Base-by-base conservation (phyloP, 2,113 vertebrate species). In the Lampris incognitus region DNA sequence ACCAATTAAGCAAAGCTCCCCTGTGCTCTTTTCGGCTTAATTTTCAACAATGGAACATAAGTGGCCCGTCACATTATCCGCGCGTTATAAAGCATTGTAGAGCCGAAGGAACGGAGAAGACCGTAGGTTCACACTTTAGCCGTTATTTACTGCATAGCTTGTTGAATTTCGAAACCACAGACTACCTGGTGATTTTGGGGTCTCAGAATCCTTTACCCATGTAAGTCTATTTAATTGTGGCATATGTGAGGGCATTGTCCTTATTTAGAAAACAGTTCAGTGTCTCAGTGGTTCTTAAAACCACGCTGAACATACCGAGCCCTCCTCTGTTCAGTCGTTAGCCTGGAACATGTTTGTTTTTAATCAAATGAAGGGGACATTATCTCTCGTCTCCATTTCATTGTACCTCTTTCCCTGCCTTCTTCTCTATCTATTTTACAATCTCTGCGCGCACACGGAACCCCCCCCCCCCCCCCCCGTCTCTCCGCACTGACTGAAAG, bases 1-100 rank as follows among this genome's bases (percentile, higher is more conserved):
- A 81, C 56, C 61, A 78, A 79, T 81, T 73, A 83, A 44, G 54
- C 74, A 37, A 40, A 44, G 48, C 9, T 52, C 62, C 58, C 49
- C 74, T 57, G 24, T 40, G 37, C 9, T 40, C 13, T 52, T 68
- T 74, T 6, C 11, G 6, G 54, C n/a, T 69, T 48, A 46, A 7
- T 66, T 50, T 51, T 7, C 1, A 48, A 4, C 4, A 36, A 38
- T 41, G 2, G 38, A 9, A 1, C 36, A 50, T 24, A 24, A 24
- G n/a, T 52, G 50, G 50, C 44, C 4, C 7, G 7, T 5, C 4
- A 46, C 44, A 4, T 46, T 7, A 46, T 5, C 24, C 24, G 7
- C 4, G 1, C 7, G 44, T 5, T 5, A 46, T 46, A 46, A 5
- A 46, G 4, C 44, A 5, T 46, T 4, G 7, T 6, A 46, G 7